Base-by-base conservation (phyloP, 2,113 vertebrate genomes). In the Syngnathoides biaculeatus region DNA sequence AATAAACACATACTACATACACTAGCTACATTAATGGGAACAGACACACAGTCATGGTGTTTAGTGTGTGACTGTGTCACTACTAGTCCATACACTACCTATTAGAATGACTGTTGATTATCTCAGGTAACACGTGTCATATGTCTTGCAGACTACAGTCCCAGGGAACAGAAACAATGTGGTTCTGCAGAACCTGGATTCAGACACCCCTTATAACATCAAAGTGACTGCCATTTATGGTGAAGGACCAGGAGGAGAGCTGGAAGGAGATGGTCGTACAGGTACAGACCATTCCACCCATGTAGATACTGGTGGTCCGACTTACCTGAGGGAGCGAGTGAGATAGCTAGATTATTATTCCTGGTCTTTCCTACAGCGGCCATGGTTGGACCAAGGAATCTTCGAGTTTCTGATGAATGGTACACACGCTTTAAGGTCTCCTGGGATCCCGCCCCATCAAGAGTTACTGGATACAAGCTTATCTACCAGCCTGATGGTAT, bases 401-500 rank as follows among this genome's bases (percentile, higher is more conserved):
- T 99, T 65, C 95, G 91, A 39, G 94, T 99, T 72, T 94, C 95
- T 43, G 97, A 99, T 66, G 97, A 99, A 78, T 98, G 96, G 96
- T 99, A 98, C 80, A 99, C 97, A 15, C 93, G 97, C 75, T 99
- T 99, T 92, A 93, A 93, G 73, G 97, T 98, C 68, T 92, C 95
- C 70, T 99, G 97, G 97, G 97, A 99, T 76, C 84, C 95, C 10
- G 93, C 93, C 30, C 94, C 95, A 6, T 94, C 95, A 53, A 94
- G 91, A 35, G 95, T 97, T 75, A 93, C 93, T n/a, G 97, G 97
- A 65, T 99, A 99, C 86, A 98, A 97, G 86, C 90, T 99, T 76
- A 90, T 96, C 3, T 98, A 99, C 76, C 93, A 94, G 69, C 94
- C 94, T 60, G 90, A 89, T 56, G 96, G 97, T 99, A 93, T 76